Conservation (phyloP, 1,140 invertebrate genomes). For the Rhyacophila brunnea region DNA sequence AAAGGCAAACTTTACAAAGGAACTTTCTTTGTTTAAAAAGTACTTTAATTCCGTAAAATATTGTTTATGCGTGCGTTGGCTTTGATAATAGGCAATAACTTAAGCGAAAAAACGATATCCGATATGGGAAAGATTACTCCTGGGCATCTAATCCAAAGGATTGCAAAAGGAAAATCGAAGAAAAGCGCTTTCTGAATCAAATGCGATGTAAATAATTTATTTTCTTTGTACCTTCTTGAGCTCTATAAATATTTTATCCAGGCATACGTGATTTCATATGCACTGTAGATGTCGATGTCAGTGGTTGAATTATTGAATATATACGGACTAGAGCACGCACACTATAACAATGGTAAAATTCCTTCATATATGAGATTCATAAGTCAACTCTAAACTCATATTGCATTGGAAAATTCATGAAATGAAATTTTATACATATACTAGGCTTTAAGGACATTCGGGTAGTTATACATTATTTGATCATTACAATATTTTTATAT, state of each 20-base stretch:
- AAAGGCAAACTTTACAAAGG: no score
- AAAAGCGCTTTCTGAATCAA: slow-evolving; percentile 23
- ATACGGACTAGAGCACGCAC: slow-evolving; percentile 21
- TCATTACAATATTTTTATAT: no score
- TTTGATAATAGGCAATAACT: slow-evolving; percentile 2
- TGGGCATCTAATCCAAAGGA: slow-evolving; percentile 2
- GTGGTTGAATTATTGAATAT: slow-evolving; percentile 33
- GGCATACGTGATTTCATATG: slow-evolving; percentile 34
- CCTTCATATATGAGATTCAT: no score
- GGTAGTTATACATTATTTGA: no score
- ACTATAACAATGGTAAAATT: no score
- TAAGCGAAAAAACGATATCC: not conserved
- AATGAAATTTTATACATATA: no score
- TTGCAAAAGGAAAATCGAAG: slow-evolving; percentile 26
- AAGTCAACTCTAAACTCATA: no score
- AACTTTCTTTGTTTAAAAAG: not conserved
- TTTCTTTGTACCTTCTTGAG: slow-evolving; percentile 28
- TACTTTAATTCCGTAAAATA: not conserved
- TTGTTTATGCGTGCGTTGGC: not conserved
- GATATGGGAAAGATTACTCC: slow-evolving; percentile 12
- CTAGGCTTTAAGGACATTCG: no score
- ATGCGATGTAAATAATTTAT: slow-evolving; percentile 33
- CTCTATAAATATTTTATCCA: slow-evolving; percentile 32
- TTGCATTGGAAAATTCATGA: no score
- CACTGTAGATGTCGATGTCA: slow-evolving; percentile 29